Evolutionary conservation across 2,113 vertebrate genomes (phyloP).

Genomic region (Sander vitreus): DNA sequence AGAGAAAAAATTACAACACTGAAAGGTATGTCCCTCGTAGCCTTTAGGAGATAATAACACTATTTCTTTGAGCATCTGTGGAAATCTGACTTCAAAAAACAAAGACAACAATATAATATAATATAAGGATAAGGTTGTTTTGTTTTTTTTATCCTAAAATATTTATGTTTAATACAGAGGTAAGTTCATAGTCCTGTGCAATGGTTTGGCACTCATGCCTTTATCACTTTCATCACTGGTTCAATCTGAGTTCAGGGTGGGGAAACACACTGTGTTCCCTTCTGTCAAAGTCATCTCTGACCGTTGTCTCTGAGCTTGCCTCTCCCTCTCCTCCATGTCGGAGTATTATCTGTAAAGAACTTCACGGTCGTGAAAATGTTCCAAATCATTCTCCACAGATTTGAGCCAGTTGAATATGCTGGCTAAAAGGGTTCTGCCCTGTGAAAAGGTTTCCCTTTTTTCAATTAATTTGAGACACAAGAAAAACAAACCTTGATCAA

Average conservation of each 20-base stretch:
- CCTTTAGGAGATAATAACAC: too few species aligned
- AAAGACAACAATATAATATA: too few species aligned
- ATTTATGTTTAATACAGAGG: too few species aligned
- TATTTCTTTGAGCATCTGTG: too few species aligned
- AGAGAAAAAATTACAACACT: too few species aligned
- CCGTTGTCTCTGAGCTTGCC: neutral
- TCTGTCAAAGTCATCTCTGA: slow-evolving; percentile 44
- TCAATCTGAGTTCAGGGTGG: slow-evolving; percentile 56
- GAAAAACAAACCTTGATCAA: neutral
- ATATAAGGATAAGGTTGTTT: neutral
- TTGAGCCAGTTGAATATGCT: neutral
- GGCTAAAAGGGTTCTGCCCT: neutral
- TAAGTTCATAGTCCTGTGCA: neutral
- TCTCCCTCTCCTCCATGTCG: slow-evolving; percentile 1
- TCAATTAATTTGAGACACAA: neutral
- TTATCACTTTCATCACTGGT: slow-evolving; percentile 39
- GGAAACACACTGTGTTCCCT: slow-evolving; percentile 41
- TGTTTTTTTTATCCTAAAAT: neutral
- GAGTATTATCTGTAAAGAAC: slow-evolving; percentile 11
- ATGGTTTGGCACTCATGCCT: slow-evolving; percentile 4
- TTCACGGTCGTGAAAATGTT: neutral
- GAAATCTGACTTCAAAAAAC: too few species aligned
- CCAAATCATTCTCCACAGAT: neutral
- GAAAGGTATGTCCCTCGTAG: too few species aligned
- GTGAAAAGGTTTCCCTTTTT: neutral